Evolutionary conservation across 2,888 invertebrate genomes (phyloP).

Genomic region (Drosophila austrosaltans): DNA sequence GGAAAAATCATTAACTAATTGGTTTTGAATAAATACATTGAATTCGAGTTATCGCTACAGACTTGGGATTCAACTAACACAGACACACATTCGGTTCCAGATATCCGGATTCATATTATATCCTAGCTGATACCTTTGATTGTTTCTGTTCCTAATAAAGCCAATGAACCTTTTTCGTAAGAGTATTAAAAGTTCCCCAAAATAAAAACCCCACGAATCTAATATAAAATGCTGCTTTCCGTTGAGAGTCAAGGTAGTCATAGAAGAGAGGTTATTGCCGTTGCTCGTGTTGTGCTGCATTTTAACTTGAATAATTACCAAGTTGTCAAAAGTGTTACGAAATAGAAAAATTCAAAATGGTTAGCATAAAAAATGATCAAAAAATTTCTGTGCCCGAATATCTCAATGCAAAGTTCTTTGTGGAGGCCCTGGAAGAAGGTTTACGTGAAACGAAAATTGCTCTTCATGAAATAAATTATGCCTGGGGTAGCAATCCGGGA

Average conservation of each 20-base stretch:
- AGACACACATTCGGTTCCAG: too few species aligned
- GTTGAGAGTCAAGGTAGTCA: slow-evolving; percentile 19
- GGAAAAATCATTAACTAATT: too few species aligned
- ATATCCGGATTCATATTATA: too few species aligned
- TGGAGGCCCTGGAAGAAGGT: slow-evolving; percentile 76
- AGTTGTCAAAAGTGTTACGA: neutral
- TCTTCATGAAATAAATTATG: slow-evolving; percentile 66
- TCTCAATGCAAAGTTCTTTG: slow-evolving; percentile 72
- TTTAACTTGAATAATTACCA: slow-evolving; percentile 1
- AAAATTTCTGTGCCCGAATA: slow-evolving; percentile 73
- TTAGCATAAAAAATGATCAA: slow-evolving; percentile 56
- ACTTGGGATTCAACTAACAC: too few species aligned
- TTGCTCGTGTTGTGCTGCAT: slow-evolving; percentile 1
- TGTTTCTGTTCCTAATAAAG: neutral
- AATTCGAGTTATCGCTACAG: too few species aligned
- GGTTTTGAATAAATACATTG: too few species aligned
- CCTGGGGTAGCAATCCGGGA: slow-evolving; percentile 79
- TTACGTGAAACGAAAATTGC: slow-evolving; percentile 61
- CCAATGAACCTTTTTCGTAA: neutral
- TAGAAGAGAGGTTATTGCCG: slow-evolving; percentile 14
- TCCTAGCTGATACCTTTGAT: too few species aligned
- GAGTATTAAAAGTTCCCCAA: neutral
- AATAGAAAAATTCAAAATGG: slow-evolving; percentile 36
- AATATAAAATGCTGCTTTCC: slow-evolving; percentile 33
- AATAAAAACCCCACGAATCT: slow-evolving; percentile 5